A percentile compares a stretch with the other conserved stretches of the same genome.
phyloP scores from a whole-genome alignment of 2,113 vertebrate genomes.

The Girardinichthys multiradiatus region DNA sequence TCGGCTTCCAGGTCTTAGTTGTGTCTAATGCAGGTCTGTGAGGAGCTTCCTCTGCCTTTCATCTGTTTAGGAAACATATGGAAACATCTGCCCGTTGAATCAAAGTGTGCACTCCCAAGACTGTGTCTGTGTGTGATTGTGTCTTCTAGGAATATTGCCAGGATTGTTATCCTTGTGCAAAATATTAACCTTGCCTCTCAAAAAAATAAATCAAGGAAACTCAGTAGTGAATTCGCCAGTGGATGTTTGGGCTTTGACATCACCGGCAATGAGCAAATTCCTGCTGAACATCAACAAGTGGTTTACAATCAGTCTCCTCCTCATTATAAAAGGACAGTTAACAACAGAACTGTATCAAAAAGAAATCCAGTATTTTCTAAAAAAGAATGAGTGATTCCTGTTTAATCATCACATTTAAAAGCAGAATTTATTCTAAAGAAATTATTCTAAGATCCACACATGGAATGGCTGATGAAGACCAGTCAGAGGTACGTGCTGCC shows the following conservation, averaged over 20 bases:
- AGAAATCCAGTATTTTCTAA: neutral
- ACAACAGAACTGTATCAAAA: neutral
- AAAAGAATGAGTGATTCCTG: neutral
- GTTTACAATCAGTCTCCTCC: slow-evolving; percentile 50
- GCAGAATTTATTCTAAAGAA: neutral
- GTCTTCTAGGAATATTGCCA: slow-evolving; percentile 54
- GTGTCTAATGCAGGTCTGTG: slow-evolving; percentile 58
- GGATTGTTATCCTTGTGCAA: slow-evolving; percentile 71
- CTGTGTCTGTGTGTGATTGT: too few species aligned
- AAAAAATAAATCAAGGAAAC: slow-evolving; percentile 69
- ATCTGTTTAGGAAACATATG: slow-evolving; percentile 84
- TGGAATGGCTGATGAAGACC: slow-evolving; percentile 3
- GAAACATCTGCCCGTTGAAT: slow-evolving; percentile 70
- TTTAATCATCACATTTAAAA: neutral
- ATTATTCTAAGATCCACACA: neutral
- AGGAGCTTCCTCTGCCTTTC: slow-evolving; percentile 70
- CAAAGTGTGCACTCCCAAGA: slow-evolving; percentile 25
- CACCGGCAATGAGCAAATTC: slow-evolving; percentile 55
- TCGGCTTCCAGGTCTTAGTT: slow-evolving; percentile 61
- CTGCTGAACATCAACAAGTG: slow-evolving; percentile 49
- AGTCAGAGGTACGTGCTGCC: neutral
- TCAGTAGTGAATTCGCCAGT: slow-evolving; percentile 53
- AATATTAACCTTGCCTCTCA: slow-evolving; percentile 55
- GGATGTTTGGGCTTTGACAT: slow-evolving; percentile 71
- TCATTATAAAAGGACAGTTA: slow-evolving; percentile 25